Evolutionary conservation across 2,888 invertebrate genomes (phyloP).

Genomic region (Argyresthia goedartella): DNA sequence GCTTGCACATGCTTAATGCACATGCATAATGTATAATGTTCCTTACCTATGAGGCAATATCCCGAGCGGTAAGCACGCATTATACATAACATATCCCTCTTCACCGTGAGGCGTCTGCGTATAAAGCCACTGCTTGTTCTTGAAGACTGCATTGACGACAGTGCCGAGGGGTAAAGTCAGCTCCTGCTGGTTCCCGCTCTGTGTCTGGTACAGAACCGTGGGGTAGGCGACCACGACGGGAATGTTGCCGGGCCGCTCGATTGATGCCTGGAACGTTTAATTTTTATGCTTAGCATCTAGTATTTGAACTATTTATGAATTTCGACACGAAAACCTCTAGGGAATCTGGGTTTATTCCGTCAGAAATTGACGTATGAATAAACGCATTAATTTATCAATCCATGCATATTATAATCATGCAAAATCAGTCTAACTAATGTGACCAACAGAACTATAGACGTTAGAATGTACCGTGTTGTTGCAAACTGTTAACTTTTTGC

Average conservation of each 20-base stretch:
- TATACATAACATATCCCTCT: constrained; percentile 85
- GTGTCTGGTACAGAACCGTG: constrained; percentile 80
- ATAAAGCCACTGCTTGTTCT: constrained; percentile 87
- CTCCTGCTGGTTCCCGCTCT: constrained; percentile 76
- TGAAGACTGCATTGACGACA: constrained; percentile 89
- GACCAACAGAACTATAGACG: too few relatives aligned
- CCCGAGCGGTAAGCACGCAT: constrained; percentile 83
- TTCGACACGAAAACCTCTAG: too few relatives aligned
- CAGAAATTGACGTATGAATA: too few relatives aligned
- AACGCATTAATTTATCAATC: too few relatives aligned
- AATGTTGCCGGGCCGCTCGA: constrained; percentile 86
- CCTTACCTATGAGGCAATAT: constrained; percentile 72
- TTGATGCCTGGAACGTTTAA: constrained; percentile 70
- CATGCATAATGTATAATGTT: neutral
- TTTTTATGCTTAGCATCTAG: too few relatives aligned
- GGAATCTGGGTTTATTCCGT: too few relatives aligned
- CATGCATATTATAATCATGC: too few relatives aligned
- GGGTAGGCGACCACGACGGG: constrained; percentile 85
- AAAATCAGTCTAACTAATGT: too few relatives aligned
- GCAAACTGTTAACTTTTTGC: too few relatives aligned
- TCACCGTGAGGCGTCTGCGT: constrained; percentile 88
- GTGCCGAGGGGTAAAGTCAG: constrained; percentile 82
- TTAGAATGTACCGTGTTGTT: too few relatives aligned
- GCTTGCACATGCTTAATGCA: too few relatives aligned
- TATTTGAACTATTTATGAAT: too few relatives aligned